Base-by-base conservation (phyloP, 1,140 invertebrate species). In the Tetragonula clypearis region DNA sequence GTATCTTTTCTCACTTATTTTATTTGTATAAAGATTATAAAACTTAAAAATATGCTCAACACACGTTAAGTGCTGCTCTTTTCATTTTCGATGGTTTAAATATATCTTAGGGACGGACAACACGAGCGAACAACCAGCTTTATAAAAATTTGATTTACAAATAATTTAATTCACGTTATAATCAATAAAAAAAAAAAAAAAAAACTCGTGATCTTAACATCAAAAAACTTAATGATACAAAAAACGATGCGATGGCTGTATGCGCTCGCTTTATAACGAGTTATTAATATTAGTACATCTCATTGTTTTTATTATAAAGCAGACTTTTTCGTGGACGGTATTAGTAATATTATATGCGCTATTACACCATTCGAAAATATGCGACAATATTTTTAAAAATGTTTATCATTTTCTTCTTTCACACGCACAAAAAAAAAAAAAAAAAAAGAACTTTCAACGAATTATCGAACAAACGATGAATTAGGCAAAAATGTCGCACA, bases 1-100 rank as follows among this genome's bases (percentile, higher is more conserved):
- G 12, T 41, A 41, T n/a, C 17, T 77, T 77, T 62, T 41, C 62
- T n/a, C 9, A 49, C n/a, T 6, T 19, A 14, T 90, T 90, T 85
- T 62, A 87, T 85, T 90, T 71, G 68, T 91, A 91, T 82, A 91
- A 91, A 91, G 85, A 15, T 91, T 90, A 90, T 82, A 91, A 91
- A 91, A 91, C 85, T 83, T 88, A 88, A 85, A 88, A 87, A 85
- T 84, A 87, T 83, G 66, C 85, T 87, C 23, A 82, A 90, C 73
- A 53, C 68, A 56, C 79, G 65, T 88, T 90, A 90, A 90, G 79
- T 83, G 85, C 73, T 66, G 55, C 49, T 87, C 23, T 62, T 62
- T 62, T 62, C 21, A 49, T 86, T n/a, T 58, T 73, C 79, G 56
- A 72, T 81, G 58, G 2, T 76, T 60, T 77, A 82, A 84, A 77